phyloP scores from a whole-genome alignment of 2,113 vertebrate genomes.

The Conger conger region DNA sequence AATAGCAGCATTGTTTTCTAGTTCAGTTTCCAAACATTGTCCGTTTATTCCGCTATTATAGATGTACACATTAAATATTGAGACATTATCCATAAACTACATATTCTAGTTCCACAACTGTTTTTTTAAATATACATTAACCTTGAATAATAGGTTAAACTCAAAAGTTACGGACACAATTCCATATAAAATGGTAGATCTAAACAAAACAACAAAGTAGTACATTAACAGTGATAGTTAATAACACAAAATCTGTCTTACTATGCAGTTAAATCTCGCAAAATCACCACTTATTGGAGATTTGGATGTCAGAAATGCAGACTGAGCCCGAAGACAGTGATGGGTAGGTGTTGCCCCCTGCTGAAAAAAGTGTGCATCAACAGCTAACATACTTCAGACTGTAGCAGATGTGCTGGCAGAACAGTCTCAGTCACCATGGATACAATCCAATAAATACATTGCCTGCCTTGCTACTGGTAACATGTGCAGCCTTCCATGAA shows the following conservation, averaged over 20 bases:
- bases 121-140: background rate
- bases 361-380: slow-evolving; percentile 9
- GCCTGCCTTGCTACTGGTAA: slow-evolving; percentile 5
- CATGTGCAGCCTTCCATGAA: background rate
- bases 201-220: background rate
- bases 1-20: background rate
- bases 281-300: background rate
- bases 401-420: background rate
- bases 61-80: slow-evolving; percentile 7
- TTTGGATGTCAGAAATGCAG: background rate
- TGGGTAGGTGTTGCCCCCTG: slow-evolving; percentile 11
- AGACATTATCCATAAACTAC: slow-evolving; percentile 1
- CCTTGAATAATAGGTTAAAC: background rate
- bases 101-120: background rate
- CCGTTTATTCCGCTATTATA: background rate
- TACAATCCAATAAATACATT: background rate
- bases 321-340: background rate
- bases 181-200: background rate
- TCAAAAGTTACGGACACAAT: background rate
- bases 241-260: background rate
- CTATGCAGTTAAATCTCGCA: background rate
- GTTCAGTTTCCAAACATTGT: background rate
- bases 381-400: background rate
- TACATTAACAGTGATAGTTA: background rate
- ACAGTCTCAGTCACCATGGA: background rate